phyloP scores from a whole-genome alignment of 2,888 invertebrate species.

The Acleris holmiana region DNA sequence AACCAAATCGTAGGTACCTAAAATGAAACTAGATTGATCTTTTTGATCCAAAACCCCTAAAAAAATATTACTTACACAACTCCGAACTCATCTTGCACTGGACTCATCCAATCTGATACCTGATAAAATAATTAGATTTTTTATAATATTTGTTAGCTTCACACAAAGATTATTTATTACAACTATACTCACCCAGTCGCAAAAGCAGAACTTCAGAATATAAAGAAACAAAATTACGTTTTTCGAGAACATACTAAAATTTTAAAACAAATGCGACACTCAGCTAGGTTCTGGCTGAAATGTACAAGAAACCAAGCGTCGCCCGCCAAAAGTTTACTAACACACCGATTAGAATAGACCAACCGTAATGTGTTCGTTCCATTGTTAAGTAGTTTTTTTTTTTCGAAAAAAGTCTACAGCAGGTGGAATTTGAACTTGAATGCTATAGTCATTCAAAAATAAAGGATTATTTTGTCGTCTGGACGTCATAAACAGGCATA shows the following conservation, averaged over 20 bases:
- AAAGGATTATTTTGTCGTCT: conserved; percentile 1
- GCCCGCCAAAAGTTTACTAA: conserved; percentile 52
- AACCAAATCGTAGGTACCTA: too few relatives aligned
- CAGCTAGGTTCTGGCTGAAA: conserved; percentile 38
- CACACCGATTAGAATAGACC: conserved; percentile 48
- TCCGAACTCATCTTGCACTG: conserved; percentile 57
- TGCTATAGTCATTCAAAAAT: conserved; percentile 18
- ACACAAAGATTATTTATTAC: background rate
- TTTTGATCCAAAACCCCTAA: background rate
- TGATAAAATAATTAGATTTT: conserved; percentile 40
- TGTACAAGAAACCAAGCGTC: conserved; percentile 42
- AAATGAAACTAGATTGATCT: too few relatives aligned
- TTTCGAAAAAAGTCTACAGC: conserved; percentile 18
- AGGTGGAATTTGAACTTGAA: conserved; percentile 13
- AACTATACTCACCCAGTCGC: conserved; percentile 53
- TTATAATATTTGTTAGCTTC: too few relatives aligned
- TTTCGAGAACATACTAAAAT: conserved; percentile 45
- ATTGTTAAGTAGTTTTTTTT: conserved; percentile 32
- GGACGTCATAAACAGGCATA: too few relatives aligned
- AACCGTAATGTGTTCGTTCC: conserved; percentile 43
- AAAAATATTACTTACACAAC: conserved; percentile 20
- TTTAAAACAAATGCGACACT: conserved; percentile 34
- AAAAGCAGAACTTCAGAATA: conserved; percentile 43
- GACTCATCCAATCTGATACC: conserved; percentile 69
- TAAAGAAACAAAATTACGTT: conserved; percentile 47